Conservation (phyloP, 2,113 vertebrate genomes). For the Alligator mississippiensis region DNA sequence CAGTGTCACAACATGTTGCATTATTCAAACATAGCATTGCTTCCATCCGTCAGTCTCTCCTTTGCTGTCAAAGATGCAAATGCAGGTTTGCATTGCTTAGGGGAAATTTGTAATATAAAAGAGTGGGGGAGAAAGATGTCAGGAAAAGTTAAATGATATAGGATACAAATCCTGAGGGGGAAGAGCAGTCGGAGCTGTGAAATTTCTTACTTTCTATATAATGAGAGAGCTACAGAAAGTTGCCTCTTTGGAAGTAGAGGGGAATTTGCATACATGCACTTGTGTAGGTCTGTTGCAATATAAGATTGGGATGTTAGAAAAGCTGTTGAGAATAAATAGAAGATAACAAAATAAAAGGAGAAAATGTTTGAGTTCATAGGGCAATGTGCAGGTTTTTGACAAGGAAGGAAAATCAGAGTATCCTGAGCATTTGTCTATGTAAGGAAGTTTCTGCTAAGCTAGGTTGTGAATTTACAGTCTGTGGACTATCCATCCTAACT, state of each 20-base stretch:
- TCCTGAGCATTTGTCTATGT: too few relatives aligned
- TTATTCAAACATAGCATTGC: slow-evolving; percentile 78
- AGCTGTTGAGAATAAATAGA: neutral
- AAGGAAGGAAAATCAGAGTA: neutral
- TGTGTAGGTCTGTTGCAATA: neutral
- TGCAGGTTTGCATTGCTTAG: slow-evolving; percentile 58
- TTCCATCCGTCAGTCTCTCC: slow-evolving; percentile 78
- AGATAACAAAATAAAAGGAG: slow-evolving; percentile 1
- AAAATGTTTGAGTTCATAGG: neutral
- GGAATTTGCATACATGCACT: neutral
- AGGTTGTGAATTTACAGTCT: too few relatives aligned
- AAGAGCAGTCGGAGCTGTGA: slow-evolving; percentile 34
- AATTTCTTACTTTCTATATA: neutral
- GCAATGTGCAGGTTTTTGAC: neutral
- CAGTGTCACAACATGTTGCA: slow-evolving; percentile 79
- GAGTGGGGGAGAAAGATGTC: slow-evolving; percentile 47
- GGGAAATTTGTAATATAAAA: slow-evolving; percentile 70
- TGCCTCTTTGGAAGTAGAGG: neutral
- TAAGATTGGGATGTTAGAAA: neutral
- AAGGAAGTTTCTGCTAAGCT: too few relatives aligned
- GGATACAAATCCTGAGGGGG: slow-evolving; percentile 46
- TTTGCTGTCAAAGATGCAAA: slow-evolving; percentile 83
- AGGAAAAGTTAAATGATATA: slow-evolving; percentile 66
- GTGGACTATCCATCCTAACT: too few relatives aligned
- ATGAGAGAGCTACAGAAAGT: neutral